Evolutionary conservation across 2,113 vertebrate species (phyloP).

Genomic region (Illadopsis cleaveri): DNA sequence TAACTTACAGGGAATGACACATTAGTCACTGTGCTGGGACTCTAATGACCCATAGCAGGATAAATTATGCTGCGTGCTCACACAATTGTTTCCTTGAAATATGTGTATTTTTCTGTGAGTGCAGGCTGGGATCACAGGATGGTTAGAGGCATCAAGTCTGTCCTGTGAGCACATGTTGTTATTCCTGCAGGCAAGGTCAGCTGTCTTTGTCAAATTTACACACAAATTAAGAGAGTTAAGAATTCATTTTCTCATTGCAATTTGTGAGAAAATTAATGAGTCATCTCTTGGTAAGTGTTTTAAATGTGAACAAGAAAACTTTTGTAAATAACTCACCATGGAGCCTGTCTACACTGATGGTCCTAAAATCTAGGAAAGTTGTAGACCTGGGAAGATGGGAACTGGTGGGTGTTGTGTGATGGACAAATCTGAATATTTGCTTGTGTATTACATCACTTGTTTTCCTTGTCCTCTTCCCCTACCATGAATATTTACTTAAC

Average conservation of each 20-base stretch:
- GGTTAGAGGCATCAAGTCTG: neutral
- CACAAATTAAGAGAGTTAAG: neutral
- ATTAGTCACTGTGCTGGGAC: neutral
- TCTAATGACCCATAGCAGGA: neutral
- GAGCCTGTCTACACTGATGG: neutral
- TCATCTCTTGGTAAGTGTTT: neutral
- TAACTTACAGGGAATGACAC: neutral
- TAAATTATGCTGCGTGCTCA: neutral
- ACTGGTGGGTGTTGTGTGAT: neutral
- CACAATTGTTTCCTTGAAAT: neutral
- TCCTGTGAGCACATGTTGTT: neutral
- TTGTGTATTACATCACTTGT: neutral
- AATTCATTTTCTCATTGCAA: neutral
- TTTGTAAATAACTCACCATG: neutral
- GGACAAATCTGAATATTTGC: neutral
- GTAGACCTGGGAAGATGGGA: neutral
- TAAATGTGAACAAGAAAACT: neutral
- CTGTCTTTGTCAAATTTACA: neutral
- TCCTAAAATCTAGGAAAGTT: neutral
- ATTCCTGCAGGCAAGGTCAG: constrained; percentile 14
- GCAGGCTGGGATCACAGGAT: neutral
- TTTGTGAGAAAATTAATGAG: neutral
- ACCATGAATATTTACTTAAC: neutral
- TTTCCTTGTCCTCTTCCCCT: neutral
- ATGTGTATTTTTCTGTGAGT: neutral